phyloP scores from a whole-genome alignment of 2,888 invertebrate species.

The Galerucella nymphaeae region DNA sequence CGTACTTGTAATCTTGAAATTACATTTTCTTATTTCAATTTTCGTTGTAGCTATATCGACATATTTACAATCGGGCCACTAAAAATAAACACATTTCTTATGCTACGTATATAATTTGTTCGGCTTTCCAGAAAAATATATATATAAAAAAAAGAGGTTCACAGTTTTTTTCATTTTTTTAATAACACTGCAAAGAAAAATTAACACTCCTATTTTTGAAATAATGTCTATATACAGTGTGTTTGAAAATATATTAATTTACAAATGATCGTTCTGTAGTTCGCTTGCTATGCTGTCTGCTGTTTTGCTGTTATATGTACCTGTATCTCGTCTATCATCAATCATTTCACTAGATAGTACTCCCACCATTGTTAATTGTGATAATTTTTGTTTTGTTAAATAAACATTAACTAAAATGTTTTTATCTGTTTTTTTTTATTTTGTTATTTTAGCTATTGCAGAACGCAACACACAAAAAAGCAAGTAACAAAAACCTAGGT shows the following conservation, averaged over 20 bases:
- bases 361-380: constrained; percentile 43
- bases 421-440: constrained; percentile 37
- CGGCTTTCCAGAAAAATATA: background rate
- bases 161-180: too few species aligned
- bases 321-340: constrained; percentile 39
- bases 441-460: constrained; percentile 31
- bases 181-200: too few species aligned
- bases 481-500: background rate
- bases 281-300: constrained; percentile 45
- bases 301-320: constrained; percentile 40
- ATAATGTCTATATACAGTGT: background rate
- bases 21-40: constrained; percentile 6
- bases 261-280: constrained; percentile 28
- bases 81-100: constrained; percentile 6
- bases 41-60: background rate
- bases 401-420: constrained; percentile 43
- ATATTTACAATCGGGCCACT: background rate
- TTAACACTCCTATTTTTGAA: too few species aligned
- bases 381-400: constrained; percentile 43
- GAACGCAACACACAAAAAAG: background rate
- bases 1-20: constrained; percentile 17
- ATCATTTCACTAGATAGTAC: constrained; percentile 40
- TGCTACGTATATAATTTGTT: constrained; percentile 13
- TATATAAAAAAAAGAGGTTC: background rate
- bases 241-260: background rate